A percentile compares a stretch with the other conserved stretches of the same genome.
Evolutionary conservation across 2,113 vertebrate species (phyloP).

Genomic region (Sinocyclocheilus anshuiensis): DNA sequence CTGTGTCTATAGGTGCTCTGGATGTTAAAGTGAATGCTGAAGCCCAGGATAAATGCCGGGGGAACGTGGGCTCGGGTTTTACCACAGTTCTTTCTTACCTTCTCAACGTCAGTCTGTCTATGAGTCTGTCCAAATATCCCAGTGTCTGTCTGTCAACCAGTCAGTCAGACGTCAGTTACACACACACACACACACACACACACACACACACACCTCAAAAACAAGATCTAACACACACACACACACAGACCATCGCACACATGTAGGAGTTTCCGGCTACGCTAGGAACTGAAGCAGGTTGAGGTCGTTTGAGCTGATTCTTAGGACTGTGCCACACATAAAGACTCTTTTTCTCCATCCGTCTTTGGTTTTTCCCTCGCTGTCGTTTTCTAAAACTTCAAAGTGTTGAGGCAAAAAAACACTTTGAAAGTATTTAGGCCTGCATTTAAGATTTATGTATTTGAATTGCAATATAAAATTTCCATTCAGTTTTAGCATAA

Average conservation of each 20-base stretch:
- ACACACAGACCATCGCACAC: slow-evolving; percentile 58
- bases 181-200: slow-evolving; percentile 51
- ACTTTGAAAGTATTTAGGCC: neutral
- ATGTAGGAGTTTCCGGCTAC: slow-evolving; percentile 43
- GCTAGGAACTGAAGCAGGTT: slow-evolving; percentile 27
- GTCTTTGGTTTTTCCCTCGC: neutral
- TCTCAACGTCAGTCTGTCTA: slow-evolving; percentile 33
- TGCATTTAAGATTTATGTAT: neutral
- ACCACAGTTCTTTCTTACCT: slow-evolving; percentile 42
- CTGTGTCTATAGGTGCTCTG: slow-evolving; percentile 29
- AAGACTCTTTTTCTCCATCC: neutral
- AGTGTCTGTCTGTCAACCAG: slow-evolving; percentile 52
- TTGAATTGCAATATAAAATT: neutral
- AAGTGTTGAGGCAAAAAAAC: too few species aligned
- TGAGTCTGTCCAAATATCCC: slow-evolving; percentile 55
- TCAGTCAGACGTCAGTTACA: slow-evolving; percentile 63
- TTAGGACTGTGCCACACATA: neutral
- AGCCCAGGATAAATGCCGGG: slow-evolving; percentile 10
- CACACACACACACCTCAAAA: slow-evolving; percentile 40
- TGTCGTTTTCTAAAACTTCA: neutral
- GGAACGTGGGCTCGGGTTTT: neutral
- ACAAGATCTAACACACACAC: slow-evolving; percentile 48
- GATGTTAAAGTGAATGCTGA: slow-evolving; percentile 28
- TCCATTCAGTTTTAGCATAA: neutral
- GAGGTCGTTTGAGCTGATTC: slow-evolving; percentile 39